phyloP scores from a whole-genome alignment of 1,140 invertebrate species.

The Anadara kagoshimensis region DNA sequence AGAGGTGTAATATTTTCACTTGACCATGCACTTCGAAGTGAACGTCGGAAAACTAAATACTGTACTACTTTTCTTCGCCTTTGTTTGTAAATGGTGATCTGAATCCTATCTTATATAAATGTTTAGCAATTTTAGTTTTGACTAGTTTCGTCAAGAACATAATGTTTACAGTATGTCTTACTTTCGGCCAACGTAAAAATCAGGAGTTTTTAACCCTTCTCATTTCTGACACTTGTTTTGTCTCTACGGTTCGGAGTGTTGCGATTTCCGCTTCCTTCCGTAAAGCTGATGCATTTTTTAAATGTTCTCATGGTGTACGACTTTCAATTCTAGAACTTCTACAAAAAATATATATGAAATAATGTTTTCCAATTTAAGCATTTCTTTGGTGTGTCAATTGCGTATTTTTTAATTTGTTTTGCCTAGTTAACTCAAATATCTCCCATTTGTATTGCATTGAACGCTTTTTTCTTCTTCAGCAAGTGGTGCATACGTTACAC shows the following conservation, averaged over 20 bases:
- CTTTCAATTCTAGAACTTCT: too few species aligned
- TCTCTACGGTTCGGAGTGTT: neutral
- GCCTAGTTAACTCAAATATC: neutral
- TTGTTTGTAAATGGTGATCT: neutral
- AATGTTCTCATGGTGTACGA: neutral
- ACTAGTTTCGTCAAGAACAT: neutral
- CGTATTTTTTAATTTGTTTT: neutral
- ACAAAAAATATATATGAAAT: neutral
- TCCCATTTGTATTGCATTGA: neutral
- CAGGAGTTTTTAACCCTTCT: neutral
- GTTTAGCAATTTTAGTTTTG: neutral
- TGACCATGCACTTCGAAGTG: neutral
- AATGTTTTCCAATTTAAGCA: neutral
- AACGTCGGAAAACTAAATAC: neutral
- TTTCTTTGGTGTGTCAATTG: neutral
- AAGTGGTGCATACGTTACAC: neutral
- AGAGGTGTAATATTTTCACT: neutral
- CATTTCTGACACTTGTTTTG: neutral
- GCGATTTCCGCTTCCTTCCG: neutral
- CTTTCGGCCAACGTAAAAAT: neutral
- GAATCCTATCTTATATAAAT: neutral
- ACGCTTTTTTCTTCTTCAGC: neutral
- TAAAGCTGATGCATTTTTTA: neutral
- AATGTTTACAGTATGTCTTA: neutral
- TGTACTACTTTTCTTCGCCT: neutral